Evolutionary conservation across 1,140 invertebrate genomes (phyloP).

Genomic region (Neuroterus valhalla): DNA sequence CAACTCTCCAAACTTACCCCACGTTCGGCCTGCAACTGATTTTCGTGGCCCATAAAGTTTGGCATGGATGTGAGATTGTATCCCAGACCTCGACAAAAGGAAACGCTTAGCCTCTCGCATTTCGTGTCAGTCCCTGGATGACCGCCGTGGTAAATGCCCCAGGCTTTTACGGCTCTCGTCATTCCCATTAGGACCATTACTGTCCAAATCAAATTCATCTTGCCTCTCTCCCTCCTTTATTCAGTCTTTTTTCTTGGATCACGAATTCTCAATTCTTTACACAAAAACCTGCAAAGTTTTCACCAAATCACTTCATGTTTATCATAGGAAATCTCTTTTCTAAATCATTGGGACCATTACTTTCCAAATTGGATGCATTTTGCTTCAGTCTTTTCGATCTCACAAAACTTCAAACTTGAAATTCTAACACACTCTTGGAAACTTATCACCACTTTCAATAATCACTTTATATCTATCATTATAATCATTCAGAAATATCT

Average conservation of each 20-base stretch:
- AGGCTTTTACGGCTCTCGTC: conserved; percentile 44
- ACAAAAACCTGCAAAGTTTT: no score
- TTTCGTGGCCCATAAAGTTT: conserved; percentile 86
- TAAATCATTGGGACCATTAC: no score
- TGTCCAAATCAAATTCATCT: conserved; percentile 23
- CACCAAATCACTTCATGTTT: no score
- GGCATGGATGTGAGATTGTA: conserved; percentile 94
- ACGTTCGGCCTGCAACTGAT: conserved; percentile 83
- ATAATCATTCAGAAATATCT: no score
- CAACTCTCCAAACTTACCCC: conserved; percentile 76
- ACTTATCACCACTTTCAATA: no score
- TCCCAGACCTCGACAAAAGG: conserved; percentile 87
- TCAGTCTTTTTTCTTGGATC: neutral
- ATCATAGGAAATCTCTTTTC: no score
- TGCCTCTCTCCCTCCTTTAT: neutral
- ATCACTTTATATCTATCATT: no score
- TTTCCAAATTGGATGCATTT: no score
- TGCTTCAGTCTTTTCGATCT: no score
- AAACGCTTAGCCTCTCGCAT: conserved; percentile 88
- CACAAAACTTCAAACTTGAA: no score
- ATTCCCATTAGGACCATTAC: conserved; percentile 21
- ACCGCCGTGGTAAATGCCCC: conserved; percentile 60
- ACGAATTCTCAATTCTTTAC: no score
- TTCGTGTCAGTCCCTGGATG: conserved; percentile 67
- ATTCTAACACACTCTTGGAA: no score